Conservation (phyloP, 2,797 vertebrate species). For the Danio albolineatus region DNA sequence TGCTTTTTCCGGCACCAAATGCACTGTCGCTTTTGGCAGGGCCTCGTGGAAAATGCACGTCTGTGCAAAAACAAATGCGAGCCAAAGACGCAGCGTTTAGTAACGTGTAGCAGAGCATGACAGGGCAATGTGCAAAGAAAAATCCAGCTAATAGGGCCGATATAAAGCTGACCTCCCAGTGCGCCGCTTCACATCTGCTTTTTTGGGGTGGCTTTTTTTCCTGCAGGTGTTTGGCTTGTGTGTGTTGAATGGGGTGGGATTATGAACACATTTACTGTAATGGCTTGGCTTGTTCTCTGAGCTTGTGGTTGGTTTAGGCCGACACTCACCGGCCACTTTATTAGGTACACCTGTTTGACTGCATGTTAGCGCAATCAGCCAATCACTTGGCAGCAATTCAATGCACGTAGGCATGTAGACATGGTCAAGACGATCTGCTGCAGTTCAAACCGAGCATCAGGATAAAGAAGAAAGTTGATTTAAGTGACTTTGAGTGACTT, state of each 20-base stretch:
- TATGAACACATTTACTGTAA: slow-evolving; percentile 34
- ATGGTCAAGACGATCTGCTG: too few relatives aligned
- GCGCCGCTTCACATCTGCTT: neutral
- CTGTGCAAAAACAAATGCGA: slow-evolving; percentile 62
- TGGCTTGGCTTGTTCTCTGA: slow-evolving; percentile 12
- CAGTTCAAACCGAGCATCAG: too few relatives aligned
- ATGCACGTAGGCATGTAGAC: too few relatives aligned
- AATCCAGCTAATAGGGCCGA: slow-evolving; percentile 55
- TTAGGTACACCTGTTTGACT: too few relatives aligned
- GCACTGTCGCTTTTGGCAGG: slow-evolving; percentile 66
- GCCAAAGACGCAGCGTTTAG: slow-evolving; percentile 70
- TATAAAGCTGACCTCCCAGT: slow-evolving; percentile 54
- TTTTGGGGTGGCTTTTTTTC: slow-evolving; percentile 68
- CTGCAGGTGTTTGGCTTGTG: slow-evolving; percentile 71
- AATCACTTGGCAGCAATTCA: too few relatives aligned
- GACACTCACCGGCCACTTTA: too few relatives aligned
- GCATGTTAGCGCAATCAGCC: too few relatives aligned
- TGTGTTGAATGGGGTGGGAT: neutral
- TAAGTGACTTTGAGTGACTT: too few relatives aligned
- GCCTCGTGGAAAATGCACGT: slow-evolving; percentile 74
- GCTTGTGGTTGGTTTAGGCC: neutral
- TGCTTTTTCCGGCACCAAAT: slow-evolving; percentile 55
- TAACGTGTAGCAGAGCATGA: slow-evolving; percentile 73
- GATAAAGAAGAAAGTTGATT: too few relatives aligned
- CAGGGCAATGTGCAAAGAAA: slow-evolving; percentile 60